Evolutionary conservation across 2,113 vertebrate genomes (phyloP), one percentile per base, ranked within the genome.

Genomic region (Acrocephalus arundinaceus): DNA sequence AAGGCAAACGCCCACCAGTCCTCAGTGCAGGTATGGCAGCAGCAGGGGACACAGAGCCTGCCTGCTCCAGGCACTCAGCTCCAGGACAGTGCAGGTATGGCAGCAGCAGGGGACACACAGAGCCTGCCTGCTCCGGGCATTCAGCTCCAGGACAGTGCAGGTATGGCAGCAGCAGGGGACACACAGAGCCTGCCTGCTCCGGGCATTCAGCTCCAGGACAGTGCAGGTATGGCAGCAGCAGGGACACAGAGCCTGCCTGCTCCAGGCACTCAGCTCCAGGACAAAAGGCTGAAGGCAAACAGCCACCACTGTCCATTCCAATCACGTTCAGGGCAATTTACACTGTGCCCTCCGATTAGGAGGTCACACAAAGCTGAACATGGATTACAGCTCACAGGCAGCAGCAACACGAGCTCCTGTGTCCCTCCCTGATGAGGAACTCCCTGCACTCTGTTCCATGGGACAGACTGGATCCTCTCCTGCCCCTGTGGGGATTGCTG

Each of bases 51-150:
- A 35, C 35, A 35, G 35, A 35, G 35, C 35, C 35, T 35, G 35
- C 35, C 35, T 35, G 8, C 35, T 35, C 35, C 35, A 8, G 35
- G 35, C 7, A 35, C 35, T 35, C 35, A 35, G 35, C 35, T 35
- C 35, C 35, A 35, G 35, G 35, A 35, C 62, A 11, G 14, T 13
- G 25, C 66, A 70, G 46, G n/a, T 2, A 9, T 39, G 37, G 37
- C 57, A n/a, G 55, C 6, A 2, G 27, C 54, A 31, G 71, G 3
- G 2, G n/a, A n/a, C n/a, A 48, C 85, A 41, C 0, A 2, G 16
- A 3, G 33, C 17, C 41, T 22, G 55, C 5, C 77, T 88, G 87
- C 93, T 85, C 62, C 85, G 28, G 78, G 66, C 62, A 31, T 85
- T 91, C 10, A 85, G 62, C 31, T 18, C 4, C 54, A 52, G 15